Conservation (phyloP, 2,888 invertebrate species). For the Caenorhabditis plicata region DNA sequence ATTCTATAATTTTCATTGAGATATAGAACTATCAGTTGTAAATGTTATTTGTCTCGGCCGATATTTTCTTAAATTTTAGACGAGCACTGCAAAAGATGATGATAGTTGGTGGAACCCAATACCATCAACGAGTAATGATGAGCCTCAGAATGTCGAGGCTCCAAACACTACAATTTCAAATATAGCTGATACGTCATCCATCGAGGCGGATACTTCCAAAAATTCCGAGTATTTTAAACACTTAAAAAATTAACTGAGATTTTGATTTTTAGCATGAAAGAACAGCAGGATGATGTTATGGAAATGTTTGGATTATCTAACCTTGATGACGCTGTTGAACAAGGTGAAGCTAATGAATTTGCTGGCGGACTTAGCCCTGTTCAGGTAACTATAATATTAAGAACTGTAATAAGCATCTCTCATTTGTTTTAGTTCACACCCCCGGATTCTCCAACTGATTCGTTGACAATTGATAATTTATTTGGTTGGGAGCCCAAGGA, state of each 20-base stretch:
- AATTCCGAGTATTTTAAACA: too few species aligned
- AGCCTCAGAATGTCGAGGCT: too few species aligned
- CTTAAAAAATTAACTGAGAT: background rate
- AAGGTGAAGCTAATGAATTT: background rate
- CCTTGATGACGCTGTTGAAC: conserved; percentile 1
- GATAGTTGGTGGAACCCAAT: too few species aligned
- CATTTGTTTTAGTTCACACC: conserved; percentile 55
- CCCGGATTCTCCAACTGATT: conserved; percentile 45
- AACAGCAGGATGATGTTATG: conserved; percentile 20
- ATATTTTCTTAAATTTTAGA: too few species aligned
- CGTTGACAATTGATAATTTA: conserved; percentile 10
- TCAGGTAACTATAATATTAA: conserved; percentile 5
- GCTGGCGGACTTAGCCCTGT: background rate
- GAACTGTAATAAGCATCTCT: conserved; percentile 19
- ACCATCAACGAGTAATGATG: too few species aligned
- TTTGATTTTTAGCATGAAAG: conserved; percentile 4
- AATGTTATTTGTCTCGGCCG: too few species aligned
- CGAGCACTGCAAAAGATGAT: too few species aligned
- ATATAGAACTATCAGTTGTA: too few species aligned
- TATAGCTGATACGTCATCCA: too few species aligned
- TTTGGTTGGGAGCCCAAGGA: conserved; percentile 9
- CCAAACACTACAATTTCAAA: too few species aligned
- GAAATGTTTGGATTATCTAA: conserved; percentile 25
- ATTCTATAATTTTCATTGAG: too few species aligned
- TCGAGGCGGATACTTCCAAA: too few species aligned